Conservation (phyloP, 37 sponge, comb jelly and placozoan genomes). For the Bolinopsis microptera region DNA sequence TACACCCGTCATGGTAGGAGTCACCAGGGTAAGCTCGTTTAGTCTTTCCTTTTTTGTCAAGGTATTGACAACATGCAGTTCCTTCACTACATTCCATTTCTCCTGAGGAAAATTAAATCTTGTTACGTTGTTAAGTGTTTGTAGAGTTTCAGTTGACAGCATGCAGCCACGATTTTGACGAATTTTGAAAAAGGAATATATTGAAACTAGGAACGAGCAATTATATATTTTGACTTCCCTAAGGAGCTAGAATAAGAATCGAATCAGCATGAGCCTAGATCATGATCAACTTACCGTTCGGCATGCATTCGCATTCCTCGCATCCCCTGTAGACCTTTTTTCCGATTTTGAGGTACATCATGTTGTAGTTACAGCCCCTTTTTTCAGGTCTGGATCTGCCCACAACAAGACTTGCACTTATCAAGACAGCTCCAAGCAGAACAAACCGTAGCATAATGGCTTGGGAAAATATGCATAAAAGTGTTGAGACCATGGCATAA, state of each 20-base stretch:
- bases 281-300: not conserved
- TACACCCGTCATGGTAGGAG: not conserved
- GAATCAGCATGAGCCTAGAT: too few species aligned
- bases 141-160: too few species aligned
- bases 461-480: too few species aligned
- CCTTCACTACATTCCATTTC: not conserved
- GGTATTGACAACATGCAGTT: not conserved
- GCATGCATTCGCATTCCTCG: not conserved
- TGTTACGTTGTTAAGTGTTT: too few species aligned
- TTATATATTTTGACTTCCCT: too few species aligned
- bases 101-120: not conserved
- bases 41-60: not conserved
- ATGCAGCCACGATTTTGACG: too few species aligned
- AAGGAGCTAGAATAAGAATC: too few species aligned
- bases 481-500: too few species aligned
- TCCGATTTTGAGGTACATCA: not conserved
- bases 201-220: too few species aligned
- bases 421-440: not conserved
- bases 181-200: too few species aligned
- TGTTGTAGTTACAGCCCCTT: not conserved
- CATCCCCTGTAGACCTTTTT: not conserved
- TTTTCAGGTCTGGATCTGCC: not conserved
- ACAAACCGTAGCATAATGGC: not conserved
- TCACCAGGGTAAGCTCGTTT: not conserved
- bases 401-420: not conserved